Conservation (phyloP, 2,888 invertebrate species). For the Cheilosia urbana region DNA sequence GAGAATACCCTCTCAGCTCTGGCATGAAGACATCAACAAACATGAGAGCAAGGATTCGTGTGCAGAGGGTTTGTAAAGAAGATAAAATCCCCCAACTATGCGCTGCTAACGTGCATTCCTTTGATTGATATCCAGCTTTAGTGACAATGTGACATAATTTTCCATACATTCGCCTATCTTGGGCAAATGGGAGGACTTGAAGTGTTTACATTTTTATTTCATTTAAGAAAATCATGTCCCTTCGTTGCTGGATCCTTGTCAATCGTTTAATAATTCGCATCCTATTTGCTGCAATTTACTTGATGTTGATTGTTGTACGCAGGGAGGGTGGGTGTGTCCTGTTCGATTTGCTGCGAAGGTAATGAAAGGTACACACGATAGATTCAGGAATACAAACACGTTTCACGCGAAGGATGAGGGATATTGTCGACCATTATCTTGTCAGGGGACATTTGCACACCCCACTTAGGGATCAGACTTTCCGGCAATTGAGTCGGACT, state of each 20-base stretch:
- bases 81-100: constrained; percentile 8
- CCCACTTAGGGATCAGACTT: constrained; percentile 45
- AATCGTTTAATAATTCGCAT: constrained; percentile 73
- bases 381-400: constrained; percentile 13
- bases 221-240: constrained; percentile 64
- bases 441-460: constrained; percentile 44
- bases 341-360: constrained; percentile 19
- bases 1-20: background rate
- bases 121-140: constrained; percentile 51
- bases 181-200: constrained; percentile 9
- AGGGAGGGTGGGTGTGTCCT: constrained; percentile 3
- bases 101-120: constrained; percentile 34
- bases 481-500: constrained; percentile 31
- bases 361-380: constrained; percentile 7
- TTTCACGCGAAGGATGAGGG: constrained; percentile 10
- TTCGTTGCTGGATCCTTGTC: constrained; percentile 55
- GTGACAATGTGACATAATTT: constrained; percentile 68
- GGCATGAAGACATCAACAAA: constrained; percentile 65
- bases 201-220: constrained; percentile 71
- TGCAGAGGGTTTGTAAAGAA: background rate
- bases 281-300: constrained; percentile 64
- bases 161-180: constrained; percentile 14
- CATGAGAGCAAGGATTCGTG: constrained; percentile 20
- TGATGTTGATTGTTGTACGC: constrained; percentile 52
- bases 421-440: constrained; percentile 42